Evolutionary conservation across 2,797 vertebrate species (phyloP), one percentile per base, ranked within the genome.

Genomic region (Hirundo rustica): DNA sequence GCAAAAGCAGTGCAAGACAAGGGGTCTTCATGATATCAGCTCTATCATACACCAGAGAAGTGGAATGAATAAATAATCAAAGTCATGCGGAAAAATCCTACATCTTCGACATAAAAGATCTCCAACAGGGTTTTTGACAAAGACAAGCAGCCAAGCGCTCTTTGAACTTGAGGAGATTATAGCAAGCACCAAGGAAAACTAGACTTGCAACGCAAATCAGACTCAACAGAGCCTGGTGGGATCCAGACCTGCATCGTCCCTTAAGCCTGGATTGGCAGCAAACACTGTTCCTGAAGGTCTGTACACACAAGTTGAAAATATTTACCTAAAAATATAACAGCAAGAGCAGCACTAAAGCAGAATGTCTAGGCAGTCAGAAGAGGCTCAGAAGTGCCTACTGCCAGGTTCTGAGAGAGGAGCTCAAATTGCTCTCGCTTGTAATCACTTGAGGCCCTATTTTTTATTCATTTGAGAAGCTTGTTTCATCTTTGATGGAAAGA

Each of bases 41-140:
- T 96, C 98, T 97, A 98, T 99, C 98, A 98, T 98, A 98, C 96
- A 97, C 98, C 97, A 98, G 98, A 97, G 98, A 97, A 98, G 98
- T 96, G 97, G 98, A 97, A 99, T 99, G 98, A 99, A 99, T 99
- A 99, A 99, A 98, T 99, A 98, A 99, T 99, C 99, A 99, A 99
- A 99, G 98, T 98, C 97, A 93, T 98, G 97, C 97, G 26, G 96
- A 98, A 98, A 98, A 98, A 98, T 98, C 98, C 98, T 98, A 99
- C 98, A 99, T 99, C 98, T 98, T 97, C 88, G 96, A 98, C 98
- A 99, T 99, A 98, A 99, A 99, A 99, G 98, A 98, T 98, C 96
- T 98, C 98, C 99, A 98, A 97, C 98, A 90, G 98, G 93, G 98
- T 98, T 98, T 98, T 97, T 98, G 99, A 99, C 98, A 98, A 98